Conservation (phyloP, 2,797 vertebrate species). For the Danionella dracula region DNA sequence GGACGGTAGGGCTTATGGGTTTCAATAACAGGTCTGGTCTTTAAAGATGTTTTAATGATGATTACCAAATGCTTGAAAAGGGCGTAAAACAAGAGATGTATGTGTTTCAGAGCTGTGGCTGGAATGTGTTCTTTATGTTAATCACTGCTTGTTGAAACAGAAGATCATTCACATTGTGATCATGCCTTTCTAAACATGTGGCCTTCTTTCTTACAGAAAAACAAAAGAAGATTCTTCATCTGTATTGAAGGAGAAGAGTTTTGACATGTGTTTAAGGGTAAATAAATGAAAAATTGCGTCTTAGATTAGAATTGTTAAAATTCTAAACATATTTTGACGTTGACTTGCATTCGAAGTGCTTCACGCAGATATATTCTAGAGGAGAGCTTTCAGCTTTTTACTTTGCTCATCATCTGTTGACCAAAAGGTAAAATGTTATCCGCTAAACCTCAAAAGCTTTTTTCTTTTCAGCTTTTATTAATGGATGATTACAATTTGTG, state of each 20-base stretch:
- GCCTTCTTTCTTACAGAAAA: background rate
- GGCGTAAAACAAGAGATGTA: background rate
- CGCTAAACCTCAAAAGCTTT: constrained; percentile 26
- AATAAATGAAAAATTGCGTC: no score
- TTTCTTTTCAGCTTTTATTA: constrained; percentile 5
- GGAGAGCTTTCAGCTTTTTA: constrained; percentile 35
- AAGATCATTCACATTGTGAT: background rate
- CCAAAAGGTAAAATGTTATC: constrained; percentile 39
- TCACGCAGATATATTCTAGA: constrained; percentile 45
- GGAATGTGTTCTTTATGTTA: background rate
- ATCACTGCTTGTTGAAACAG: background rate
- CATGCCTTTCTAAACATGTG: background rate
- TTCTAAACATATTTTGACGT: no score
- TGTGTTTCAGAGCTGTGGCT: background rate
- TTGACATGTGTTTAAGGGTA: no score
- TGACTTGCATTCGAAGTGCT: no score
- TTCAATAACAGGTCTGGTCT: background rate
- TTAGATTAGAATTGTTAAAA: no score
- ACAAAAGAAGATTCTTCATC: background rate
- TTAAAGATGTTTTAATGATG: background rate
- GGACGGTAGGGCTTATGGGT: background rate
- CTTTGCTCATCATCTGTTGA: constrained; percentile 29
- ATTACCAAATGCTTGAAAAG: constrained; percentile 2
- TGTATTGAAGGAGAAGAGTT: background rate
- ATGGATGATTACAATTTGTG: constrained; percentile 18